A percentile compares a stretch with the other conserved stretches of the same genome.
These are phyloP conservation scores for Scolopax bukidnonensis DNA, from an alignment of 2,797 vertebrate genomes.

Conservation along the genomic window DNA sequence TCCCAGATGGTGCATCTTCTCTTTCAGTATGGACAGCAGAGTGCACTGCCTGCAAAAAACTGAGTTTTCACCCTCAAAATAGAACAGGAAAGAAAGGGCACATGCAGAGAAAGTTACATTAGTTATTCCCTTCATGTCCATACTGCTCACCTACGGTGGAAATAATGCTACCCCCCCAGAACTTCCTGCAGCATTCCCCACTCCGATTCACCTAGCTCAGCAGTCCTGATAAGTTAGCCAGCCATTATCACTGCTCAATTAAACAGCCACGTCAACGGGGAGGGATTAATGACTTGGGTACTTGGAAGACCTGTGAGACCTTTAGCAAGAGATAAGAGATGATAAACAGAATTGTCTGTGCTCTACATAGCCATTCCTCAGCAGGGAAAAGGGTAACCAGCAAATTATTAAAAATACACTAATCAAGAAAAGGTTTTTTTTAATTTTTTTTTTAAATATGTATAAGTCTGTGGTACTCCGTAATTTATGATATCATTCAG, in stretches of 20 bases:
- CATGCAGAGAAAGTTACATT: not conserved
- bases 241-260: not conserved
- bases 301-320: not conserved
- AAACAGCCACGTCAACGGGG: not conserved
- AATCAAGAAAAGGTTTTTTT: not conserved
- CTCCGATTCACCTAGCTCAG: not conserved
- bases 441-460: not conserved
- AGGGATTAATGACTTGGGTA: not conserved
- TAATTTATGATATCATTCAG: not conserved
- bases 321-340: not conserved
- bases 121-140: not conserved
- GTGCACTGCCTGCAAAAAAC: not conserved
- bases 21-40: not conserved
- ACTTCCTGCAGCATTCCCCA: not conserved
- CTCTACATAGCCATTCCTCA: not conserved
- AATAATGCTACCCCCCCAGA: not conserved
- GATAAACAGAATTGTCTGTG: not conserved
- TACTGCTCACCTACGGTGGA: not conserved
- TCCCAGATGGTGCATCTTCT: not conserved
- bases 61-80: not conserved
- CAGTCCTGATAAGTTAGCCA: not conserved
- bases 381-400: not conserved
- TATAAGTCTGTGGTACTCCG: rapidly evolving
- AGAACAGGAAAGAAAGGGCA: not conserved
- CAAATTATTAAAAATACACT: not conserved